Evolutionary conservation across 1,140 invertebrate genomes (phyloP), one percentile per base, ranked within the genome.

Genomic region (Ceratina calcarata): DNA sequence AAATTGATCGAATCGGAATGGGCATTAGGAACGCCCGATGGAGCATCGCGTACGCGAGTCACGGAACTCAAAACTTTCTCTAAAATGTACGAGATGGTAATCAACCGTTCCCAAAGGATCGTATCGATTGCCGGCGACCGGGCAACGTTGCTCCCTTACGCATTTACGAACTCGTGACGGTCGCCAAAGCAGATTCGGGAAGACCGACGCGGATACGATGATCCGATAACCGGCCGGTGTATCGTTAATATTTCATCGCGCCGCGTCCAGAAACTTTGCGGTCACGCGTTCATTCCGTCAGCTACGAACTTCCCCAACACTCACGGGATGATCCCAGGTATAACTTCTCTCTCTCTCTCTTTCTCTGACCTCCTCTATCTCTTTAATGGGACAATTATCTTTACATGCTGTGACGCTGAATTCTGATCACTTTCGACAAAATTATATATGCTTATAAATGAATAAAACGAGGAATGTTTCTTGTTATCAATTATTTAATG

Each of bases 221-320:
- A 66, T 51, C 61, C 70, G 51, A 82, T 86, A 84, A 72, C 70
- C 69, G 71, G 27, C 13, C 57, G 22, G 72, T 51, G 57, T 85
- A 64, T 83, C 80, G 84, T 86, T 86, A 86, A 86, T 86, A 86
- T 86, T 86, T 86, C 81, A 86, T 86, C 64, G 73, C 37, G 20
- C 27, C 4, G 16, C 62, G 80, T 64, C 83, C 79, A 75, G 80
- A 76, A 86, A 86, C 75, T 86, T 85, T 78, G 53, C 49, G 65
- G 82, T 76, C 79, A 73, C 78, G 67, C 72, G 53, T 71, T 15
- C 71, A 22, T 57, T 45, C 12, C 55, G 20, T n/a, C 65, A 37
- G 62, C 37, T 45, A 58, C 51, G 6, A 60, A 68, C 16, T 12
- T 20, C 57, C 6, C 16, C 0, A 18, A 18, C 55, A 27, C 37